Percentiles rank a stretch among this genome's conserved stretches.
Conservation (phyloP, 2,797 vertebrate genomes). For the Chloroceryle amazona region DNA sequence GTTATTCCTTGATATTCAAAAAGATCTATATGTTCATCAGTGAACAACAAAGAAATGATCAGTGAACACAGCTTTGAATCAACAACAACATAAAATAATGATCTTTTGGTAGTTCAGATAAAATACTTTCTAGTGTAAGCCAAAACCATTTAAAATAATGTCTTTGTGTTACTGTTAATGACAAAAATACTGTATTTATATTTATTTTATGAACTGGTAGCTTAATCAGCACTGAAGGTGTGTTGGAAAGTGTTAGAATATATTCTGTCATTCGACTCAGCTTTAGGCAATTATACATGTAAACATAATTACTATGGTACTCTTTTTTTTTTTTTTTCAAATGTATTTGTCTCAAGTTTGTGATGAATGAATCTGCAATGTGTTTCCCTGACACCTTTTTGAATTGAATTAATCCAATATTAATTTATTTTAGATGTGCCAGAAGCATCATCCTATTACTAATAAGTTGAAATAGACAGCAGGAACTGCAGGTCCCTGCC, state of each 20-base stretch:
- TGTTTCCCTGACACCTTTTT: constrained; percentile 41
- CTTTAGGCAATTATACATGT: constrained; percentile 51
- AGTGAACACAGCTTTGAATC: not conserved
- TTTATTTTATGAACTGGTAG: not conserved
- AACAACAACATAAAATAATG: not conserved
- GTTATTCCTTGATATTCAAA: not conserved
- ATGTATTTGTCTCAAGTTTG: not conserved
- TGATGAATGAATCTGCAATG: not conserved
- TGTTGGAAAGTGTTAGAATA: constrained; percentile 21
- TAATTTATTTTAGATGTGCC: constrained; percentile 69
- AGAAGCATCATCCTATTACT: constrained; percentile 68
- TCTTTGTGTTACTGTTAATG: not conserved
- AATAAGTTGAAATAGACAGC: constrained; percentile 80
- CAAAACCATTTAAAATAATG: not conserved
- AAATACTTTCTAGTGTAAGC: not conserved
- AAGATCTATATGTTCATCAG: not conserved
- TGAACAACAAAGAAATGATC: not conserved
- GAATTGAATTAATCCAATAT: constrained; percentile 67
- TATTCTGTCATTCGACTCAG: constrained; percentile 19
- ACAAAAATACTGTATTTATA: not conserved
- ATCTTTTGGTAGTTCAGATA: not conserved
- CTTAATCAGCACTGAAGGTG: constrained; percentile 22
- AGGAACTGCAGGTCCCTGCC: constrained; percentile 78
- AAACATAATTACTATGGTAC: constrained; percentile 30
- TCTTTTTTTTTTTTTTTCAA: not conserved